phyloP scores from a whole-genome alignment of 2,797 vertebrate genomes.

The Sarcoramphus papa region DNA sequence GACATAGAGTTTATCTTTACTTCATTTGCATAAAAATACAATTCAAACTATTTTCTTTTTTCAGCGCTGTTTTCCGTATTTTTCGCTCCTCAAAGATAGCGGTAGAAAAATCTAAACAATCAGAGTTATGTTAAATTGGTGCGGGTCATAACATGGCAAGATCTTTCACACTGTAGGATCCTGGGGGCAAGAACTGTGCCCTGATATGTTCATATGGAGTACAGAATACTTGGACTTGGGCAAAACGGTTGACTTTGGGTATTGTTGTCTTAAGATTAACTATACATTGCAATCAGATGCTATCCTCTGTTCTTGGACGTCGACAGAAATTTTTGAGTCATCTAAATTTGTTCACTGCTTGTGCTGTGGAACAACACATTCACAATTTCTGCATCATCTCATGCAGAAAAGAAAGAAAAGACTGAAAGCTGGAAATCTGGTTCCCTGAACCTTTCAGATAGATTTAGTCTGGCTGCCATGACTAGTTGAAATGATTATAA shows the following conservation, averaged over 20 bases:
- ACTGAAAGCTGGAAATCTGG: not conserved
- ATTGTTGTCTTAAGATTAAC: not conserved
- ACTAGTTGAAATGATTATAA: not conserved
- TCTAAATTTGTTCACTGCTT: not conserved
- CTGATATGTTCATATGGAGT: not conserved
- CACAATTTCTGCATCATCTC: not conserved
- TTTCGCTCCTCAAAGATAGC: slow-evolving; percentile 6
- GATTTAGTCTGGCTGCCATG: not conserved
- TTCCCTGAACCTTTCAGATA: not conserved
- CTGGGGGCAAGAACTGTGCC: not conserved
- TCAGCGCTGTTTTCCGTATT: not conserved
- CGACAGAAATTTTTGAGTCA: not conserved
- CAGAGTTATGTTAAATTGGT: not conserved
- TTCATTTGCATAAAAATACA: slow-evolving; percentile 61
- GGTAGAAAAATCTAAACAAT: not conserved
- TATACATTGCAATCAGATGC: not conserved
- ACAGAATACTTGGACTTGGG: not conserved
- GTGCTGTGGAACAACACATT: not conserved
- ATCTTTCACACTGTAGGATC: not conserved
- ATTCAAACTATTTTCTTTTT: slow-evolving; percentile 19
- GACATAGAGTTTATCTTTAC: slow-evolving; percentile 32
- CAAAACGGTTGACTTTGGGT: not conserved
- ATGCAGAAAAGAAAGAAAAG: not conserved
- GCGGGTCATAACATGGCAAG: not conserved
- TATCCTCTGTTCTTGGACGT: not conserved